These are phyloP conservation scores for Rhyacichthys aspro DNA, from an alignment of 2,797 vertebrate species.

Conservation along the genomic window DNA sequence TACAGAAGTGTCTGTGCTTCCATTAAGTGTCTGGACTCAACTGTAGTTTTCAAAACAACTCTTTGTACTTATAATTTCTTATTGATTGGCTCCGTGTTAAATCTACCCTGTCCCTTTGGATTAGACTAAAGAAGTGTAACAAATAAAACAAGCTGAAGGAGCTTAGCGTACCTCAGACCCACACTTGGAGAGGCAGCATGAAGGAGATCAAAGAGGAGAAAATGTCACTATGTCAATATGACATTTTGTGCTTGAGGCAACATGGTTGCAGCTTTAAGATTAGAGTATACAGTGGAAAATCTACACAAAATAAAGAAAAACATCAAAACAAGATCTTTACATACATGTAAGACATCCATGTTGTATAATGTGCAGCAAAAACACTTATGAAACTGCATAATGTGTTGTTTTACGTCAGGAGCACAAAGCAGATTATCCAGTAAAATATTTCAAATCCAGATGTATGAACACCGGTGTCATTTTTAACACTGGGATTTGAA, in stretches of 20 bases:
- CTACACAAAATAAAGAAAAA: background rate
- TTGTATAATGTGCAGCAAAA: too few relatives aligned
- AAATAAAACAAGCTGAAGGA: background rate
- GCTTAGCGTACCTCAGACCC: conserved; percentile 10
- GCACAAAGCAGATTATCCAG: background rate
- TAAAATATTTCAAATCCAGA: conserved; percentile 27
- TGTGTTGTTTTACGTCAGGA: background rate
- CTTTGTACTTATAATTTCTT: conserved; percentile 19
- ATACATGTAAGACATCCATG: too few relatives aligned
- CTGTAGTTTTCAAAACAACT: conserved; percentile 24
- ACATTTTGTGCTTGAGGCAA: conserved; percentile 35
- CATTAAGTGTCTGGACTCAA: conserved; percentile 1
- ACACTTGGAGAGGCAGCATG: conserved; percentile 12
- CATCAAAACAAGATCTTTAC: too few relatives aligned
- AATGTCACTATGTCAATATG: conserved; percentile 37
- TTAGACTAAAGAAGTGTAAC: conserved; percentile 20
- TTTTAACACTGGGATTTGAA: background rate
- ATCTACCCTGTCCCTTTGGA: conserved; percentile 28
- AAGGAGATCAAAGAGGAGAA: conserved; percentile 26
- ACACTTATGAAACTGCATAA: background rate
- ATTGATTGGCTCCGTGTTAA: conserved; percentile 32
- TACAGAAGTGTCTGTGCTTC: background rate
- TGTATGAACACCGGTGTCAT: background rate
- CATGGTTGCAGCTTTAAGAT: conserved; percentile 23
- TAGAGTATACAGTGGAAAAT: conserved; percentile 12